phyloP scores from a whole-genome alignment of 2,113 vertebrate species.

The Struthio camelus region DNA sequence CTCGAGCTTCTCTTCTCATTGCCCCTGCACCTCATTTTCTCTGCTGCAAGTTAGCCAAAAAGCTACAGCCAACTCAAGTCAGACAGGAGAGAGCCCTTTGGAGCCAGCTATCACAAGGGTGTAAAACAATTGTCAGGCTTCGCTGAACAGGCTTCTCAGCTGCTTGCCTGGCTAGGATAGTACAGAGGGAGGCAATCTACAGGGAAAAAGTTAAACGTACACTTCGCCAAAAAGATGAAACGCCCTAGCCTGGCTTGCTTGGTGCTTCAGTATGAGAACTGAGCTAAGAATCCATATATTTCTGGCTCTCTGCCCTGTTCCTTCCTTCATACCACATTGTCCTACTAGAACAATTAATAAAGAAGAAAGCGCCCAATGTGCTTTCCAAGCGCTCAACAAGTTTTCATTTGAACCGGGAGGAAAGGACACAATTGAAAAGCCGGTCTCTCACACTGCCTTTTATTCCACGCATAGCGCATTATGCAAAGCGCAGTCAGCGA shows the following conservation, averaged over 20 bases:
- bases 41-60: neutral
- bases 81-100: neutral
- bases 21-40: neutral
- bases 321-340: neutral
- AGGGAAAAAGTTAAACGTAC: no score
- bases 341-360: neutral
- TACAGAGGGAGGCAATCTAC: neutral
- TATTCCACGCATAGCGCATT: neutral
- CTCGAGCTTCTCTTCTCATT: neutral
- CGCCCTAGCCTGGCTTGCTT: neutral
- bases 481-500: neutral
- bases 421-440: fast-evolving
- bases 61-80: neutral
- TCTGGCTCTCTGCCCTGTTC: neutral
- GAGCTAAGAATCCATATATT: neutral
- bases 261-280: neutral
- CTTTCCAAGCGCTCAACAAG: neutral
- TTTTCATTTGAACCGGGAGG: neutral
- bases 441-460: neutral
- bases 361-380: neutral
- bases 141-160: neutral
- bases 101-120: neutral
- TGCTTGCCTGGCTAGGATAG: neutral
- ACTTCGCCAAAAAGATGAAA: neutral
- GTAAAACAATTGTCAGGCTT: no score